Evolutionary conservation across 1,140 invertebrate genomes (phyloP).

Genomic region (Lepidurus arcticus): DNA sequence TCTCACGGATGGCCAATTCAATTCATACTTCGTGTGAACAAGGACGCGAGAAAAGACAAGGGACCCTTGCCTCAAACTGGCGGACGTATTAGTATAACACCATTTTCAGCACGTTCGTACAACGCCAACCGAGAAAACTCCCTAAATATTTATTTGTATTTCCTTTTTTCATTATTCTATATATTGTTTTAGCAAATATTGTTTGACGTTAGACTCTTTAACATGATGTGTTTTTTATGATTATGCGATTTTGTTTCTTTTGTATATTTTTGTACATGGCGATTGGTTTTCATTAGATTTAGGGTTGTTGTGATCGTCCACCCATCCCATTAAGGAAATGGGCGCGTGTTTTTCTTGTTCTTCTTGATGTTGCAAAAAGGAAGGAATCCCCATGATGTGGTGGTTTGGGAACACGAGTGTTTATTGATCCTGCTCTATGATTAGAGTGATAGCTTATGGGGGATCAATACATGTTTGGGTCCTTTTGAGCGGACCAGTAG

Average conservation of each 20-base stretch:
- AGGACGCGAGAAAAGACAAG: neutral
- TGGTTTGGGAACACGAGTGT: neutral
- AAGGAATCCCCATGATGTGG: neutral
- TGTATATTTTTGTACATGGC: too few species aligned
- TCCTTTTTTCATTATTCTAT: too few species aligned
- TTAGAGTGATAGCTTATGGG: neutral
- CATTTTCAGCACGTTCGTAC: neutral
- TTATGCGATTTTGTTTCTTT: too few species aligned
- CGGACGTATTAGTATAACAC: neutral
- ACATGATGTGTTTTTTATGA: too few species aligned
- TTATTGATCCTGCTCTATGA: neutral
- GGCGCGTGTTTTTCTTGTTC: neutral
- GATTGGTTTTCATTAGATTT: too few species aligned
- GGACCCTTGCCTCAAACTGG: neutral
- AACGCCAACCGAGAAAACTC: neutral
- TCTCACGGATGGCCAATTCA: neutral
- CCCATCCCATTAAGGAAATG: too few species aligned
- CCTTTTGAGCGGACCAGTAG: neutral
- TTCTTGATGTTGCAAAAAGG: neutral
- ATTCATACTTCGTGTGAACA: neutral
- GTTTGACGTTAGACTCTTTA: too few species aligned
- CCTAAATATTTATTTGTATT: too few species aligned
- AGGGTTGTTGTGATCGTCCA: too few species aligned
- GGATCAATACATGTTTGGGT: neutral
- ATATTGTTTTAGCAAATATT: too few species aligned